phyloP scores from a whole-genome alignment of 2,113 vertebrate genomes.

The Antechinus flavipes region DNA sequence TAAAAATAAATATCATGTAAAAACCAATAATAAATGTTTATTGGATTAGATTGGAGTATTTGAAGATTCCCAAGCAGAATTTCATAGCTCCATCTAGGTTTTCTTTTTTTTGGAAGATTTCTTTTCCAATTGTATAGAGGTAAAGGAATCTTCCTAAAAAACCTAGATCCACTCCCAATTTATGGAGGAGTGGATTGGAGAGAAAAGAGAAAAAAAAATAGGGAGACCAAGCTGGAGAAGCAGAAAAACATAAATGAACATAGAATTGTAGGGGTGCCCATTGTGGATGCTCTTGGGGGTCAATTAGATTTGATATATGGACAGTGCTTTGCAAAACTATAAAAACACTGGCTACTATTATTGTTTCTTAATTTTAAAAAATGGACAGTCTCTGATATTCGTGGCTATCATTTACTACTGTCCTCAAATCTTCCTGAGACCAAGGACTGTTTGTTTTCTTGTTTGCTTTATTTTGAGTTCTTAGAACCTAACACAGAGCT shows the following conservation, averaged over 20 bases:
- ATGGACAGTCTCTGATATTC: neutral
- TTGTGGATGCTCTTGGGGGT: neutral
- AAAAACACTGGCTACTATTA: neutral
- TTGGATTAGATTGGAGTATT: neutral
- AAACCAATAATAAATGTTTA: neutral
- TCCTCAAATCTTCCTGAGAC: neutral
- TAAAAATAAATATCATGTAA: neutral
- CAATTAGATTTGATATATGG: neutral
- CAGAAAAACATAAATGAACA: neutral
- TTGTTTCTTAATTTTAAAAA: neutral
- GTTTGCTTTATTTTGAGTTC: neutral
- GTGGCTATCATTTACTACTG: neutral
- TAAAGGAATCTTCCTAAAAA: no score
- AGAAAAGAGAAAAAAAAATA: neutral
- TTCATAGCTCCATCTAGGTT: neutral
- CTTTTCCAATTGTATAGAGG: neutral
- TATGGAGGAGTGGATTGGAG: neutral
- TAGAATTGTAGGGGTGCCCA: neutral
- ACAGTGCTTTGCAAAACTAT: neutral
- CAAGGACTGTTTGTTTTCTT: neutral
- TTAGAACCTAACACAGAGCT: neutral
- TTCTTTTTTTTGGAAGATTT: neutral
- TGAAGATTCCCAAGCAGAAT: neutral
- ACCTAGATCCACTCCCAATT: neutral
- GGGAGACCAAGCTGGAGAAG: neutral